Percentiles rank a stretch among this genome's conserved stretches.
Conservation (phyloP, 2,113 vertebrate genomes). For the Chascanopsetta lugubris region DNA sequence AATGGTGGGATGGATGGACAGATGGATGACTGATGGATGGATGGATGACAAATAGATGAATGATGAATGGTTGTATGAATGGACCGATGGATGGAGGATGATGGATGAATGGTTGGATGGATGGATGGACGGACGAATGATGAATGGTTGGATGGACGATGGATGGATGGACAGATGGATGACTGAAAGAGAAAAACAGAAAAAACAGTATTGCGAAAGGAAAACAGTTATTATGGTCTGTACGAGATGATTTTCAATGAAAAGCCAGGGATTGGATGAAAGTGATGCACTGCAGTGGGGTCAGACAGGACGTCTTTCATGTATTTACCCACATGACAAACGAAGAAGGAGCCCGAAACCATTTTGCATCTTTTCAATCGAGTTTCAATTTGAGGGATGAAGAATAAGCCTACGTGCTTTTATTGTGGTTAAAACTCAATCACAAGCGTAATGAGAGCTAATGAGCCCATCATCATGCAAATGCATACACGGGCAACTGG, state of each 20-base stretch:
- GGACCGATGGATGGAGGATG: too few relatives aligned
- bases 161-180: too few relatives aligned
- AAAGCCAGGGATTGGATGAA: conserved; percentile 26
- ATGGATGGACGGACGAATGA: too few relatives aligned
- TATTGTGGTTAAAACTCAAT: conserved; percentile 60
- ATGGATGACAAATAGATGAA: too few relatives aligned
- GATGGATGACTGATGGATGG: too few relatives aligned
- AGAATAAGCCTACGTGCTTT: conserved; percentile 19
- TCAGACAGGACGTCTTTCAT: neutral
- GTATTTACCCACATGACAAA: conserved; percentile 59
- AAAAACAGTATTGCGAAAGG: too few relatives aligned
- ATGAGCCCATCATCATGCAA: conserved; percentile 52
- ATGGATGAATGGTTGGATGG: too few relatives aligned
- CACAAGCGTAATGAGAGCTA: conserved; percentile 57
- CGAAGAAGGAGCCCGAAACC: conserved; percentile 37
- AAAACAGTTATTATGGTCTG: conserved; percentile 36
- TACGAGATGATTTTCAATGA: conserved; percentile 8
- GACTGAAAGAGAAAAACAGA: too few relatives aligned
- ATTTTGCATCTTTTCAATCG: conserved; percentile 60
- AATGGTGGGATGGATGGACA: too few relatives aligned
- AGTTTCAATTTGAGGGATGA: conserved; percentile 44
- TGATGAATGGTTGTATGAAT: too few relatives aligned
- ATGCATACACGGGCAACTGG: conserved; percentile 19
- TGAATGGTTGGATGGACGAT: too few relatives aligned
- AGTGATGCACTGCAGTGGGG: neutral